Conservation (phyloP, 2,113 vertebrate species). For the Callipepla californica region DNA sequence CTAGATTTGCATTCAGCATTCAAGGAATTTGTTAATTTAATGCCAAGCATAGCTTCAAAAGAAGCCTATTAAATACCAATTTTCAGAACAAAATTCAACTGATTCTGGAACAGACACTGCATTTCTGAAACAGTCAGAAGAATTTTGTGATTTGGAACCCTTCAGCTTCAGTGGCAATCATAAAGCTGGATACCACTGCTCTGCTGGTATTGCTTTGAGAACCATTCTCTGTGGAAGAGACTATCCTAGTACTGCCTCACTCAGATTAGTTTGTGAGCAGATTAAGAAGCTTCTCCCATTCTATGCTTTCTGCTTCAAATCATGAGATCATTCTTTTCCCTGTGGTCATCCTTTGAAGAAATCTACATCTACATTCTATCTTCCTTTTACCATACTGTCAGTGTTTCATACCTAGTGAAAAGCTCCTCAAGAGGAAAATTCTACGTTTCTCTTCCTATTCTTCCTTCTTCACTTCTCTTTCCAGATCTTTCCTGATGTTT, state of each 20-base stretch:
- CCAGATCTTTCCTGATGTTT: not conserved
- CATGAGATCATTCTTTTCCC: not conserved
- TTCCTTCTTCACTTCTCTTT: not conserved
- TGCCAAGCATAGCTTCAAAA: not conserved
- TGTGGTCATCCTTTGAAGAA: not conserved
- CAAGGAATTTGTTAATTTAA: not conserved
- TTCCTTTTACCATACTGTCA: not conserved
- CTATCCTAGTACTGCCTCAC: not conserved
- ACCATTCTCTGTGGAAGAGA: not conserved
- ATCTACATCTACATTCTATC: not conserved
- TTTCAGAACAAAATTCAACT: slow-evolving; percentile 6
- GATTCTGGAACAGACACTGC: not conserved
- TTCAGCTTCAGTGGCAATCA: not conserved
- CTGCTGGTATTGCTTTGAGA: not conserved
- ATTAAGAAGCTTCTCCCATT: not conserved
- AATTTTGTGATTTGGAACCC: not conserved
- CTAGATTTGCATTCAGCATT: not conserved
- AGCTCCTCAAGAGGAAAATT: not conserved
- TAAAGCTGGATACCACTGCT: not conserved
- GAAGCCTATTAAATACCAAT: not conserved
- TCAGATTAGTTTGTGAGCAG: not conserved
- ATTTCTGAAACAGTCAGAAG: not conserved
- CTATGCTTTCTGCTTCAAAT: not conserved
- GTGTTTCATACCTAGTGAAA: not conserved
- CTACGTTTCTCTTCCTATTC: not conserved